Percentiles rank a stretch among this genome's conserved stretches.
Evolutionary conservation across 1,140 invertebrate genomes (phyloP).

Genomic region (Pinna nobilis): DNA sequence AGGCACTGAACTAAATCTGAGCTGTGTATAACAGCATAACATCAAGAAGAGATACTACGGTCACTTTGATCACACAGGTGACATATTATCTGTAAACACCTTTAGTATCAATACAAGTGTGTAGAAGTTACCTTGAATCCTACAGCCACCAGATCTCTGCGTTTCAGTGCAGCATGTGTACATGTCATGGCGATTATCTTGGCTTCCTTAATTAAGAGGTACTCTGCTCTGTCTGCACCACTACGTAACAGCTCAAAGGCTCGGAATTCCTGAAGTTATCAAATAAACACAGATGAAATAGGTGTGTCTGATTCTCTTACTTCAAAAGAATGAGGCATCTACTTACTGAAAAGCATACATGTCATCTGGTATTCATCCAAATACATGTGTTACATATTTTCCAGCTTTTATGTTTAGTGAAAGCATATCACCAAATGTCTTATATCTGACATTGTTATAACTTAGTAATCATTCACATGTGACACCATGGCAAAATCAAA

Average conservation of each 20-base stretch:
- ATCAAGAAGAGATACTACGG: background rate
- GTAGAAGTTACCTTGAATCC: conserved; percentile 78
- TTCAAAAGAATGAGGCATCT: too few relatives aligned
- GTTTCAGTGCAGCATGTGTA: conserved; percentile 98
- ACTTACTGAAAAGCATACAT: too few relatives aligned
- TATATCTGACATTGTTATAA: too few relatives aligned
- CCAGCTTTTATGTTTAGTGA: too few relatives aligned
- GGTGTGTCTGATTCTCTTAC: background rate
- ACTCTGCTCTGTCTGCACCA: conserved; percentile 95
- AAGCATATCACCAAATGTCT: too few relatives aligned
- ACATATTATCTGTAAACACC: background rate
- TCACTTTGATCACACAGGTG: too few relatives aligned
- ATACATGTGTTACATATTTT: too few relatives aligned
- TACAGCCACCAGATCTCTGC: conserved; percentile 96
- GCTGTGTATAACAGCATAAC: background rate
- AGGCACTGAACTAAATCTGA: background rate
- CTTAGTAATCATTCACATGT: too few relatives aligned
- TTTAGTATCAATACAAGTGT: background rate
- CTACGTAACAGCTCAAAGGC: conserved; percentile 96
- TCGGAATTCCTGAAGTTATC: conserved; percentile 85
- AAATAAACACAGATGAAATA: background rate
- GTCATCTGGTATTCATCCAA: too few relatives aligned
- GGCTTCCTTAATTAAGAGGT: conserved; percentile 98
- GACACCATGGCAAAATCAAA: too few relatives aligned
- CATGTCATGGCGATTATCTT: conserved; percentile 99